Base-by-base conservation (phyloP, 2,888 invertebrate species). In the Napeogenes inachia region DNA sequence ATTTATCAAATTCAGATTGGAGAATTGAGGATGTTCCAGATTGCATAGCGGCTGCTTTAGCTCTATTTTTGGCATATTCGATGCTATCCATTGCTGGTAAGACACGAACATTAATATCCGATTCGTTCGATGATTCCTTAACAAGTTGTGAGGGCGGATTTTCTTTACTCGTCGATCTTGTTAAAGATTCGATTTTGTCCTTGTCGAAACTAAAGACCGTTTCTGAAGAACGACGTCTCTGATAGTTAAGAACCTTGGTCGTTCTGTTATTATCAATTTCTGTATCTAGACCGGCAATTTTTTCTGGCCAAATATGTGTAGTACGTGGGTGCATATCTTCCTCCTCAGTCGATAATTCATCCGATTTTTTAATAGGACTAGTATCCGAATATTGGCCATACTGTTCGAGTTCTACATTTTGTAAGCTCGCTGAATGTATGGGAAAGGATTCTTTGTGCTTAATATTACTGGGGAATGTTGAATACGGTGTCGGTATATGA, bases 171-270 rank as follows among this genome's bases (percentile, higher is more conserved):
- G 90, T 84, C 1, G 91, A 88, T 60, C 93, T 93, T 57, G 94
- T 94, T 55, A 94, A 80, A 2, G 94, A 94, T 75, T 94, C 94
- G 64, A 95, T 95, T 74, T 93, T 93, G 69, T 94, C 94, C 76
- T 94, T 94, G 75, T 95, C 95, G 71, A 95, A 95, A 79, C 94
- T 94, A 73, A 95, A 95, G 5, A 95, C 93, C 56, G 93, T 93
- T 69, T 94, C 93, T n/a, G 94, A 94, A 54, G 94, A 94, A 13
- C 94, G 92, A 4, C 94, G 92, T 32, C 93, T 82, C 75, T 92
- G 93, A 72, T 91, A 93, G 47, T 83, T 89, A 62, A 85, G 84
- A 64, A 87, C 84, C 76, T 89, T 90, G 32, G 87, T 81, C 45
- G 85, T 79, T 67, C 91, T 81, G 70, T 84, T 89, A 63, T 80